Evolutionary conservation across 2,113 vertebrate genomes (phyloP), one percentile per base, ranked within the genome.

Genomic region (Pollachius pollachius): DNA sequence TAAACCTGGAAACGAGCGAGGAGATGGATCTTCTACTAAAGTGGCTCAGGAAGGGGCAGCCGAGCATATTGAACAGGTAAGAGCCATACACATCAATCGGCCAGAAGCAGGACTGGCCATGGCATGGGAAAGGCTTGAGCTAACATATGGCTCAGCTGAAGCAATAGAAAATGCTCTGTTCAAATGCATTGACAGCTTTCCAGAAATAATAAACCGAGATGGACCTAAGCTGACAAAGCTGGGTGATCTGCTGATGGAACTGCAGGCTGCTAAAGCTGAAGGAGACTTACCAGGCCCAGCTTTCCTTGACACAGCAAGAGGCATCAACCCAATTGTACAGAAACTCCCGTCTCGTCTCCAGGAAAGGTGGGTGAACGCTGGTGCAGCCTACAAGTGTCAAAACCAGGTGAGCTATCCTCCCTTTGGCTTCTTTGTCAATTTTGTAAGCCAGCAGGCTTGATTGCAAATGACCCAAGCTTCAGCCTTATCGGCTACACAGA

Each of bases 61-160:
- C 5, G 80, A 82, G 13, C 72, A 75, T 34, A 54, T 67, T 1
- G 66, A 78, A 27, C 72, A 61, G 15, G 76, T 73, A 17, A 81
- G 80, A 69, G 54, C 70, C 15, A 72, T 77, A 63, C 81, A 81
- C 9, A 75, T 84, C 1, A 72, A 77, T 13, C 18, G 30, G 15
- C 77, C 82, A 58, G 23, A 52, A 15, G 52, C 34, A 41, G 21
- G 21, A 23, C 21, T 23, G 21, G 21, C 21, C 21, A 23, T 23
- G 21, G 21, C 21, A 23, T 23, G 37, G 37, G 37, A 23, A 23
- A 23, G 21, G 21, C 21, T 23, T 2, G 3, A 41, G 37, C 25
- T 76, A 72, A 1, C 1, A 3, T 80, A 73, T 41, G 75, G 72
- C 15, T 80, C 75, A 61, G 5, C 56, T 4, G 67, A 77, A 34